Evolutionary conservation across 2,888 invertebrate genomes (phyloP), one percentile per base, ranked within the genome.

Genomic region (Calameuta filiformis): DNA sequence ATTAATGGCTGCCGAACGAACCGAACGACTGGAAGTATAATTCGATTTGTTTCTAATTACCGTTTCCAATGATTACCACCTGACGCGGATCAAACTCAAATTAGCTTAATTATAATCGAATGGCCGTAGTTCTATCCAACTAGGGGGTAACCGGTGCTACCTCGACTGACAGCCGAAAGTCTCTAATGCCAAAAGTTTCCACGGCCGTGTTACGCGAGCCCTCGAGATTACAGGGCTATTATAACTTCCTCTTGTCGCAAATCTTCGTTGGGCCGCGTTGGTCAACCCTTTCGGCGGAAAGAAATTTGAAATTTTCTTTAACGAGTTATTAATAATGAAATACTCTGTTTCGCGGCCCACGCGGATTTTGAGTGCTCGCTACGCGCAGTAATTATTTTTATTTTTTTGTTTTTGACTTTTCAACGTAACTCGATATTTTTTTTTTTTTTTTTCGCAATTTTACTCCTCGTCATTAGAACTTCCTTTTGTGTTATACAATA

Each of bases 61-160:
- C 82, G 82, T 83, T 85, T 85, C 83, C 87, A 87, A 89, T 88
- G 86, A 88, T 87, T 86, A 85, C 86, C 90, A 90, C 85, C 89
- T 89, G 90, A 84, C 88, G 86, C 88, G 87, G 86, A 89, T 90
- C 87, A 88, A 89, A 90, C 85, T 89, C 87, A 84, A 88, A 89
- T 90, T 88, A 89, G 87, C 87, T 87, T 88, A 89, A 90, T 89
- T 87, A 87, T 89, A 85, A 87, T 87, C 86, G 85, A 89, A 89
- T 86, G 85, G 84, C 84, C 78, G 82, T 56, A 56, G 40, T 56
- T 56, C 40, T 56, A 56, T 56, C 23, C 40, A 56, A 56, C 40
- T 56, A 23, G 23, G 40, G 40, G 40, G 40, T 56, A 56, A 23
- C 40, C 40, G 23, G 40, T 56, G 40, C 23, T 23, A 9, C 40